Conservation (phyloP, 2,888 invertebrate species). For the Eurytoma adleriae region DNA sequence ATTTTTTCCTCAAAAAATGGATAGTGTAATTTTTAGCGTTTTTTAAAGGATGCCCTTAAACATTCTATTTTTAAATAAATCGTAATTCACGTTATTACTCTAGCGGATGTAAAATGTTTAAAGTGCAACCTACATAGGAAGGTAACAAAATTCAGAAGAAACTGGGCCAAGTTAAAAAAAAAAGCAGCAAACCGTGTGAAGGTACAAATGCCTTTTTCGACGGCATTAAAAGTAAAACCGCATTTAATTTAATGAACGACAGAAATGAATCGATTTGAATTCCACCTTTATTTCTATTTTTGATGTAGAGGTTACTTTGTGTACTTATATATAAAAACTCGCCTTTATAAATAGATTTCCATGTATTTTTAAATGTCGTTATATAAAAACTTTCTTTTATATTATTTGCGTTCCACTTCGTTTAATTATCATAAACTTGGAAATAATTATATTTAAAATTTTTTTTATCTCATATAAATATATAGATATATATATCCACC, state of each 20-base stretch:
- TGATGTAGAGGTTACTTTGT: not conserved
- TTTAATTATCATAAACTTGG: not conserved
- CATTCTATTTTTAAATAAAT: no score
- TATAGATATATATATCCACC: no score
- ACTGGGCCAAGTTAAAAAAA: conserved; percentile 15
- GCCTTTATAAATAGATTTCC: conserved; percentile 12
- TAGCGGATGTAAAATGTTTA: no score
- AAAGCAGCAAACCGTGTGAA: not conserved
- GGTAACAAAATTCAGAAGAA: conserved; percentile 20
- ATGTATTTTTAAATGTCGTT: not conserved
- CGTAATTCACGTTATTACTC: no score
- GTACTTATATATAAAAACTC: no score
- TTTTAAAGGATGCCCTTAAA: no score
- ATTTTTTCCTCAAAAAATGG: no score
- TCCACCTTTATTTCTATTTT: not conserved
- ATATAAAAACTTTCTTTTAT: not conserved
- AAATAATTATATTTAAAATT: not conserved
- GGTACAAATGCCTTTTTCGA: not conserved
- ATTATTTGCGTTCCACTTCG: not conserved
- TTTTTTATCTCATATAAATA: not conserved
- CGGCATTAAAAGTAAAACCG: not conserved
- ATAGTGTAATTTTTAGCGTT: no score
- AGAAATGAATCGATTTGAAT: not conserved
- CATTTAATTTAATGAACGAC: conserved; percentile 27
- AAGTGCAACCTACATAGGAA: no score